These are phyloP conservation scores for Syngnathus floridae DNA, from an alignment of 2,113 vertebrate genomes.

Conservation along the genomic window DNA sequence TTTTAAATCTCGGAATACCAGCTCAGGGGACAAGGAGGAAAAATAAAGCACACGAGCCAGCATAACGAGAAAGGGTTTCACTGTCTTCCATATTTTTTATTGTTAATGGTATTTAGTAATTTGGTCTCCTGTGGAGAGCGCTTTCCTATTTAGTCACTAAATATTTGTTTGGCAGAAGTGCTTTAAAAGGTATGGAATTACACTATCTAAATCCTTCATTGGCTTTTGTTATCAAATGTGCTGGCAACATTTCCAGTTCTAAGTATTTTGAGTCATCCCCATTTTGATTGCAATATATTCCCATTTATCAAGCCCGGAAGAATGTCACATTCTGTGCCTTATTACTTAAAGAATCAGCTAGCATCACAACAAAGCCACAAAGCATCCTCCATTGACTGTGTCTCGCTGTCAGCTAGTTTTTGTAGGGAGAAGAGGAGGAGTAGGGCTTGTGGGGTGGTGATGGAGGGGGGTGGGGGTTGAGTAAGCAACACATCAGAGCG, in stretches of 20 bases:
- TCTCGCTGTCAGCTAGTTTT: constrained; percentile 47
- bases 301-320: constrained; percentile 12
- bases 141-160: constrained; percentile 18
- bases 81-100: constrained; percentile 19
- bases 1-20: constrained; percentile 47
- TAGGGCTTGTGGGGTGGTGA: background rate
- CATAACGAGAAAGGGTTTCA: constrained; percentile 35
- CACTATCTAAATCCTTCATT: background rate
- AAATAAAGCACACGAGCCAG: constrained; percentile 13
- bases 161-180: constrained; percentile 16
- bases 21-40: constrained; percentile 3
- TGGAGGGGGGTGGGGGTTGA: constrained; percentile 8
- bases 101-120: constrained; percentile 40
- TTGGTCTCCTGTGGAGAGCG: constrained; percentile 19
- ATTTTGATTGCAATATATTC: background rate
- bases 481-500: constrained; percentile 44
- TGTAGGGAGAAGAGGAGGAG: constrained; percentile 14
- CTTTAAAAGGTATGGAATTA: constrained; percentile 14
- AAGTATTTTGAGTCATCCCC: constrained; percentile 1
- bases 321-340: constrained; percentile 17
- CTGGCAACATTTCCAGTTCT: background rate
- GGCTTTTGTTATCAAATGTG: background rate
- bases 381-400: constrained; percentile 20
- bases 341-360: constrained; percentile 33
- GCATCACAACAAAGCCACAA: constrained; percentile 29